Conservation (phyloP, 2,113 vertebrate genomes). For the Sigmodon hispidus region DNA sequence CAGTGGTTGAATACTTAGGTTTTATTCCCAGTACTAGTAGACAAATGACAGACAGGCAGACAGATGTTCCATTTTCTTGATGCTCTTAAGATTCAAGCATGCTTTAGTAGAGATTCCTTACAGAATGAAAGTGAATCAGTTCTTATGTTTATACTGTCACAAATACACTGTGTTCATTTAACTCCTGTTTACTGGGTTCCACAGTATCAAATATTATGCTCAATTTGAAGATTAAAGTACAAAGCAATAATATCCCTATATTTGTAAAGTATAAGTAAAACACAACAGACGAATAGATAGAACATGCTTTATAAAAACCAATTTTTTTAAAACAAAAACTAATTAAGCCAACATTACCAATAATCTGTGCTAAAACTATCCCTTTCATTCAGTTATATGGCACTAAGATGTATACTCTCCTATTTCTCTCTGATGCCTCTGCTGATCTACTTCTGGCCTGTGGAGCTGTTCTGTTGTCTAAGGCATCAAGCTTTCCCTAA, state of each 20-base stretch:
- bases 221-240: not conserved
- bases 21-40: not conserved
- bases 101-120: not conserved
- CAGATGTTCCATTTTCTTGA: not conserved
- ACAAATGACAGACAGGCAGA: not conserved
- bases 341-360: not conserved
- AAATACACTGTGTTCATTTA: slow-evolving; percentile 1
- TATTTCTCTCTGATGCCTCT: not conserved
- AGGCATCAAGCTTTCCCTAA: not conserved
- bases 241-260: not conserved
- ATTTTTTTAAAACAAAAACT: not conserved
- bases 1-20: not conserved
- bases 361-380: not conserved
- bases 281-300: not conserved
- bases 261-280: not conserved
- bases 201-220: not conserved
- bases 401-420: not conserved
- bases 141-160: not conserved
- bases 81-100: not conserved
- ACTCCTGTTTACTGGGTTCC: not conserved
- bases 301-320: not conserved
- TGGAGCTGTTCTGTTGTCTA: not conserved
- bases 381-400: not conserved
- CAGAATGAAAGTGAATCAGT: not conserved
- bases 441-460: not conserved